Percentiles rank a stretch among this genome's conserved stretches.
Evolutionary conservation across 2,888 invertebrate genomes (phyloP).

Genomic region (Pristionchus exspectatus): DNA sequence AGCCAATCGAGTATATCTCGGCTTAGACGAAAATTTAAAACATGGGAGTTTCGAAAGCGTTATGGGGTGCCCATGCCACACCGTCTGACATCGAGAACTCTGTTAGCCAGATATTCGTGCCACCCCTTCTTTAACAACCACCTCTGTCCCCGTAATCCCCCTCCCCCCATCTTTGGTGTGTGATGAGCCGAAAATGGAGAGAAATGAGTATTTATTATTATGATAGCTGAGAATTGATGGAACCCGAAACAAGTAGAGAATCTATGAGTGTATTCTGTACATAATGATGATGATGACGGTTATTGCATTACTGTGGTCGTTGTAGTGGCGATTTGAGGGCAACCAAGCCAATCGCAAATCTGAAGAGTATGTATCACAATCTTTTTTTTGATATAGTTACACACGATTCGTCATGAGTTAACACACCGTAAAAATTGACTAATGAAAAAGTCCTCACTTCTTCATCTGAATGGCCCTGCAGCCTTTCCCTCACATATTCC

Average conservation of each 20-base stretch:
- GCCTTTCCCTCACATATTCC: not conserved
- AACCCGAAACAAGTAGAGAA: not conserved
- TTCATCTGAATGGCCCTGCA: not conserved
- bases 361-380: not conserved
- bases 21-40: no score
- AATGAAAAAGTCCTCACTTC: not conserved
- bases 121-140: no score
- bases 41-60: no score
- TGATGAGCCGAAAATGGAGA: not conserved
- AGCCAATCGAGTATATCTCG: no score
- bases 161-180: not conserved
- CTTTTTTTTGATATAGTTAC: not conserved
- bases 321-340: not conserved
- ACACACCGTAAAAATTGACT: no score
- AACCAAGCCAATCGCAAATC: constrained; percentile 33
- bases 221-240: not conserved
- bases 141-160: not conserved
- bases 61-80: no score
- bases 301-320: not conserved
- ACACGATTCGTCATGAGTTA: not conserved
- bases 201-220: not conserved
- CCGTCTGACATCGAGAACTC: no score
- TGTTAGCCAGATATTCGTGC: no score
- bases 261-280: not conserved
- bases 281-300: not conserved